Conservation (phyloP, 2,888 invertebrate species). For the Clistopyga incitator region DNA sequence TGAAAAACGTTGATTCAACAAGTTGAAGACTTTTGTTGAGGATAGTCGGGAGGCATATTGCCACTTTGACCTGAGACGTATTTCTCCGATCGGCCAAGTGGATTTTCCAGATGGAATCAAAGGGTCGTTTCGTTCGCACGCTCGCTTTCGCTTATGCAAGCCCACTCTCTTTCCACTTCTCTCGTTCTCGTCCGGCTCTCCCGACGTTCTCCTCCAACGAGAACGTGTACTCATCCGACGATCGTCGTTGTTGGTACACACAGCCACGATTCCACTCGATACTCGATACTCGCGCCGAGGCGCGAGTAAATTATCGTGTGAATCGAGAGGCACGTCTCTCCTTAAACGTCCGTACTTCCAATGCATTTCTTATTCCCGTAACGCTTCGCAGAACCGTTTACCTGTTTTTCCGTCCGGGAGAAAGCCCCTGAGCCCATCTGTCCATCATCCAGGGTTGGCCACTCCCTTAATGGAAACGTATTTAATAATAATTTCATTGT, state of each 20-base stretch:
- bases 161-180: conserved; percentile 59
- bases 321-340: conserved; percentile 24
- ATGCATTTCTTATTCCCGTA: conserved; percentile 6
- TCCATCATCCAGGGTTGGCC: neutral
- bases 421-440: neutral
- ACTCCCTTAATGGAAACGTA: too few relatives aligned
- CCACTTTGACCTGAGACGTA: neutral
- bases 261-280: conserved; percentile 17
- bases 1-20: too few relatives aligned
- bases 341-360: conserved; percentile 22
- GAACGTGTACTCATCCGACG: conserved; percentile 49
- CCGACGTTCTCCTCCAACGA: conserved; percentile 46
- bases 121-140: conserved; percentile 81
- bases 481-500: neutral
- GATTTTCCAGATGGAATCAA: conserved; percentile 62
- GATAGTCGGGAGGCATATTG: neutral
- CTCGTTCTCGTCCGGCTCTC: conserved; percentile 29
- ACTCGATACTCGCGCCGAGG: conserved; percentile 42
- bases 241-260: conserved; percentile 37
- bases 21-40: too few relatives aligned
- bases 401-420: conserved; percentile 30
- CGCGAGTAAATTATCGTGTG: conserved; percentile 54
- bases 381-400: conserved; percentile 6
- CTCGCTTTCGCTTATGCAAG: conserved; percentile 75
- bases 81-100: conserved; percentile 34